A percentile compares a stretch with the other conserved stretches of the same genome.
Conservation (phyloP, 2,888 invertebrate genomes). For the Philereme vetulata region DNA sequence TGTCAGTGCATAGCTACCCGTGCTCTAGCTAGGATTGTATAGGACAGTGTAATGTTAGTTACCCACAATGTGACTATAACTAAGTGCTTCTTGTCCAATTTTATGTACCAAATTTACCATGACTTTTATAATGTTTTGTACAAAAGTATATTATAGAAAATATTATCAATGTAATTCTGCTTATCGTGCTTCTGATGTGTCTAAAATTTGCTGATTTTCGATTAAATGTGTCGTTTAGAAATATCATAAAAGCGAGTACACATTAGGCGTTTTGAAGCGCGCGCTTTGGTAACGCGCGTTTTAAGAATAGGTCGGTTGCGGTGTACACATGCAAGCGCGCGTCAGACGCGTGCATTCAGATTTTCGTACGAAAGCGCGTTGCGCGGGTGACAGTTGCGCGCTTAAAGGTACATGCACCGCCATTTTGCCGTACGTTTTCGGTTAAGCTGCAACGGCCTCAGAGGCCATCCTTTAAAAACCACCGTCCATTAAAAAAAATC, state of each 20-base stretch:
- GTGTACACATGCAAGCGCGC: too few relatives aligned
- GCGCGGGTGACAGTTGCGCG: too few relatives aligned
- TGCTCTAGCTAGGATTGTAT: conserved; percentile 11
- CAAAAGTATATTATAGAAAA: conserved; percentile 43
- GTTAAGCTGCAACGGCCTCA: too few relatives aligned
- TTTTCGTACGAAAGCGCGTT: too few relatives aligned
- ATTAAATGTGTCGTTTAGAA: conserved; percentile 6
- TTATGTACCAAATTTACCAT: conserved; percentile 60
- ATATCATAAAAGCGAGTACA: conserved; percentile 17
- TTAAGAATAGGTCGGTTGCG: too few relatives aligned
- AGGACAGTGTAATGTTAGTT: conserved; percentile 21
- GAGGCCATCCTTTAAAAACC: too few relatives aligned
- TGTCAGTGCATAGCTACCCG: conserved; percentile 11
- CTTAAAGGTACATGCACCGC: too few relatives aligned
- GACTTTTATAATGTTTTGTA: conserved; percentile 74
- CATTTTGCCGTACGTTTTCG: too few relatives aligned
- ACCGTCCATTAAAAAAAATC: too few relatives aligned
- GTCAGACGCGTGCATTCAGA: too few relatives aligned
- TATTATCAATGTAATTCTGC: conserved; percentile 20
- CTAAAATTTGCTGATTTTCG: conserved; percentile 13
- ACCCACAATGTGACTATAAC: conserved; percentile 15
- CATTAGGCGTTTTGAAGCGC: too few relatives aligned
- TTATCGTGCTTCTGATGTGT: not conserved
- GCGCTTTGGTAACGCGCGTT: too few relatives aligned
- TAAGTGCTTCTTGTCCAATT: conserved; percentile 40